Evolutionary conservation across 2,888 invertebrate genomes (phyloP).

Genomic region (Heteropelma amictum): DNA sequence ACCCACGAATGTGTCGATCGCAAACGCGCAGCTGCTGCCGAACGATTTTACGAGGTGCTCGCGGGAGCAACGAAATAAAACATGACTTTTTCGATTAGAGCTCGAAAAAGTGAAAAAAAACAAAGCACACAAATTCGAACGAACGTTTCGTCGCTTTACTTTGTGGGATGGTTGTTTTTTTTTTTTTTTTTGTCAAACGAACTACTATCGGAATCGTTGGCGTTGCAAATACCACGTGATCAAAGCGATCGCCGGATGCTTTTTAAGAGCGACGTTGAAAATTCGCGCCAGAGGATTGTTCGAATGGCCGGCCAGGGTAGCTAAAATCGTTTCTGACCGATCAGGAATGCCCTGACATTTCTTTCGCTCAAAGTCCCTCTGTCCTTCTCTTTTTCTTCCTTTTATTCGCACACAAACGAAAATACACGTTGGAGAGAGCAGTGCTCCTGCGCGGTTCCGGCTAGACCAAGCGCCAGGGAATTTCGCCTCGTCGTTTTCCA

Average conservation of each 20-base stretch:
- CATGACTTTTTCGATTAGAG: no score
- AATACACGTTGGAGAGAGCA: no score
- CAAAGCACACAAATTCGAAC: no score
- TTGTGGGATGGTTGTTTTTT: background rate
- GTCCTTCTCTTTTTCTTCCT: background rate
- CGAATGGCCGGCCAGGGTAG: constrained; percentile 63
- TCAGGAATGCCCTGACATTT: constrained; percentile 69
- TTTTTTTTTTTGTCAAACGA: background rate
- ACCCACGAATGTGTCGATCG: no score
- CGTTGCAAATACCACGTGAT: background rate
- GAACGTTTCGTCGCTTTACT: background rate
- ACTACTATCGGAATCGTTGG: background rate
- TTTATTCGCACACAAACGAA: no score
- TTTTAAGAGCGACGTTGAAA: constrained; percentile 7
- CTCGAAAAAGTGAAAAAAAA: no score
- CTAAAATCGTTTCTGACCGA: constrained; percentile 74
- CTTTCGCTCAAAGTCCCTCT: constrained; percentile 38
- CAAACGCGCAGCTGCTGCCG: no score
- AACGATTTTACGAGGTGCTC: no score
- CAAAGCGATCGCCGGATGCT: constrained; percentile 25
- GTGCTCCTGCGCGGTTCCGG: no score
- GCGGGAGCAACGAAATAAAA: no score
- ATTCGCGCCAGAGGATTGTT: constrained; percentile 56
- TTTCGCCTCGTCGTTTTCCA: constrained; percentile 27
- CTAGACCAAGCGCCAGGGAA: constrained; percentile 4